Conservation (phyloP, 1,140 invertebrate genomes). For the Aphis craccivora region DNA sequence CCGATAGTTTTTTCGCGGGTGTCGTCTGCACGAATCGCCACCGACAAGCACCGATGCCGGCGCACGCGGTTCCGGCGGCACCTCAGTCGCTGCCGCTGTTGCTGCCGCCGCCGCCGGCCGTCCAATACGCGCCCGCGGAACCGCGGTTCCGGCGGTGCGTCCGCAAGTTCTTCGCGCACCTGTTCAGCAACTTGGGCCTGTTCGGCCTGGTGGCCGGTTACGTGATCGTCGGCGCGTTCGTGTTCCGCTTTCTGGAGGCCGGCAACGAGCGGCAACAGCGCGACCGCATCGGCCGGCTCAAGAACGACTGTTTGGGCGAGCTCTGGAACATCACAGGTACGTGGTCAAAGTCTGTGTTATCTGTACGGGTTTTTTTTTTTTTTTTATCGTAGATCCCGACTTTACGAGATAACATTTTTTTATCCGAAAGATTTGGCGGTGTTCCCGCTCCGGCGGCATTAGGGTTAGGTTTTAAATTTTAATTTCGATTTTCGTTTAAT, state of each 20-base stretch:
- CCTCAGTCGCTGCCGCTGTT: slow-evolving; percentile 63
- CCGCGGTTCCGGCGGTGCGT: slow-evolving; percentile 49
- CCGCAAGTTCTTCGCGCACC: slow-evolving; percentile 57
- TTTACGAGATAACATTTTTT: too few relatives aligned
- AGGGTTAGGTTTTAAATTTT: too few relatives aligned
- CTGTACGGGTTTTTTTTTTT: too few relatives aligned
- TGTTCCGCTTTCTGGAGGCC: slow-evolving; percentile 62
- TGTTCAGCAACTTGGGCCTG: slow-evolving; percentile 63
- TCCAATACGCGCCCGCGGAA: slow-evolving; percentile 55
- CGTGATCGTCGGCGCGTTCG: slow-evolving; percentile 62
- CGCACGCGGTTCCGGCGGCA: slow-evolving; percentile 62
- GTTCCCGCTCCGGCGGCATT: too few relatives aligned
- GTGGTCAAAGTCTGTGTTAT: too few relatives aligned
- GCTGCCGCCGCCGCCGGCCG: slow-evolving; percentile 60
- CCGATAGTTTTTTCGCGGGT: slow-evolving; percentile 60
- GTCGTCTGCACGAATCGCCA: slow-evolving; percentile 63
- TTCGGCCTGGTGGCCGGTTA: slow-evolving; percentile 64
- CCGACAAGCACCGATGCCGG: slow-evolving; percentile 61
- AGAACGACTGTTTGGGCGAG: slow-evolving; percentile 62
- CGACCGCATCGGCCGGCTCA: slow-evolving; percentile 63
- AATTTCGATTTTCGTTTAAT: too few relatives aligned
- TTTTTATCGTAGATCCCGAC: too few relatives aligned
- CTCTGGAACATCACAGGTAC: slow-evolving; percentile 66
- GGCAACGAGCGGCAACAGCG: slow-evolving; percentile 59
- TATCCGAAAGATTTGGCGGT: too few relatives aligned